Percentiles rank a stretch among this genome's conserved stretches.
These are phyloP conservation scores for Vulpes ferrilata DNA, from an alignment of 2,113 vertebrate genomes.

Conservation along the genomic window DNA sequence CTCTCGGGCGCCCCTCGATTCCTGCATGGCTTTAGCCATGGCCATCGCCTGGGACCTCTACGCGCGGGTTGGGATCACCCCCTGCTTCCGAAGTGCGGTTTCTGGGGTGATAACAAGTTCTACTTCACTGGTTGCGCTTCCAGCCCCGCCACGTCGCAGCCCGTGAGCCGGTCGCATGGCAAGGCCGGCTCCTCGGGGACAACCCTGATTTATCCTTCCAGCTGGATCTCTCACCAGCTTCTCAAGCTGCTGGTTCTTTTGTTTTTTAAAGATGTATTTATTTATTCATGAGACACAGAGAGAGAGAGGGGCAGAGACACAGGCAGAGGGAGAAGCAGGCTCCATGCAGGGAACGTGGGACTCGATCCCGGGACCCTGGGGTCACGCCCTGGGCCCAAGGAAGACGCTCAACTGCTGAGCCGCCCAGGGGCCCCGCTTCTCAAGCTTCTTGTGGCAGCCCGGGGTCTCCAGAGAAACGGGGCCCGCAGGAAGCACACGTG, in stretches of 20 bases:
- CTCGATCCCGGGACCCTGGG: too few species aligned
- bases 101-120: fast-evolving
- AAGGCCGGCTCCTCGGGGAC: fast-evolving
- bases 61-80: fast-evolving
- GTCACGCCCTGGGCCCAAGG: too few species aligned
- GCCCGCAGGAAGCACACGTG: not conserved
- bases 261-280: too few species aligned
- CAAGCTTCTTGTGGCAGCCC: fast-evolving
- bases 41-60: fast-evolving
- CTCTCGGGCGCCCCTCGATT: not conserved
- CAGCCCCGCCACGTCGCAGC: too few species aligned
- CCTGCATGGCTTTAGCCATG: not conserved
- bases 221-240: fast-evolving
- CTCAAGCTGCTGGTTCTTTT: too few species aligned
- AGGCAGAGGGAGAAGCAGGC: too few species aligned
- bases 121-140: not conserved
- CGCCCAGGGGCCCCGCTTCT: not conserved
- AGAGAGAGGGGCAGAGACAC: too few species aligned
- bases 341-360: too few species aligned
- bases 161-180: not conserved
- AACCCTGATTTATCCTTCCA: fast-evolving
- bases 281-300: too few species aligned
- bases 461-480: not conserved
- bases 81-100: too few species aligned
- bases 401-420: too few species aligned